Percentiles rank a stretch among this genome's conserved stretches.
Evolutionary conservation across 2,888 invertebrate genomes (phyloP).

Genomic region (Andricus quercusramuli): DNA sequence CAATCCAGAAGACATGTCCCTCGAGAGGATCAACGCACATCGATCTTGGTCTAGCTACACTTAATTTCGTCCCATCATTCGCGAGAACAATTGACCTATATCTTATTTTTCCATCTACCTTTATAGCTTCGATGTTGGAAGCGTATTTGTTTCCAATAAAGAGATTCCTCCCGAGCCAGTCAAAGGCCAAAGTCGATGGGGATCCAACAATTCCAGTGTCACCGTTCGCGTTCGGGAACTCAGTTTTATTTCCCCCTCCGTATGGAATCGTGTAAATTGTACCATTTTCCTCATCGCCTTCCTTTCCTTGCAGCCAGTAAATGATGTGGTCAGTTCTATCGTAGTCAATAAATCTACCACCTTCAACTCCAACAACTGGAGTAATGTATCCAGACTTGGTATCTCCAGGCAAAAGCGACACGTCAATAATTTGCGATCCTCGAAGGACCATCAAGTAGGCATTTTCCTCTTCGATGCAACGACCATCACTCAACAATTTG

Average conservation of each 20-base stretch:
- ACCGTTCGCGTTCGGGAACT: slow-evolving; percentile 85
- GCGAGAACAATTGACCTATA: slow-evolving; percentile 92
- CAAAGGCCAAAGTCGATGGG: slow-evolving; percentile 94
- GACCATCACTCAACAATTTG: slow-evolving; percentile 83
- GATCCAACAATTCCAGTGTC: slow-evolving; percentile 94
- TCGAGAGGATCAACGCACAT: slow-evolving; percentile 95
- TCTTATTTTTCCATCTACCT: slow-evolving; percentile 90
- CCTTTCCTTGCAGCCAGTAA: slow-evolving; percentile 90
- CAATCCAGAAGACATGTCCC: slow-evolving; percentile 96
- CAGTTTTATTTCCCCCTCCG: slow-evolving; percentile 90
- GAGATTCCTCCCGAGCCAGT: slow-evolving; percentile 97
- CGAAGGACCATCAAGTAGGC: slow-evolving; percentile 94
- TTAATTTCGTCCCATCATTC: slow-evolving; percentile 91
- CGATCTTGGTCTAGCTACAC: slow-evolving; percentile 92
- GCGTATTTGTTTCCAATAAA: slow-evolving; percentile 94
- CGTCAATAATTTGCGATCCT: slow-evolving; percentile 93
- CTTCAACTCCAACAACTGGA: slow-evolving; percentile 92
- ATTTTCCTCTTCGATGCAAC: slow-evolving; percentile 91
- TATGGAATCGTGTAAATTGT: slow-evolving; percentile 92
- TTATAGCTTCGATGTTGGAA: slow-evolving; percentile 93
- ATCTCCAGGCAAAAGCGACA: slow-evolving; percentile 88
- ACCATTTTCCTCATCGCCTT: slow-evolving; percentile 88
- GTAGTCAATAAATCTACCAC: slow-evolving; percentile 94
- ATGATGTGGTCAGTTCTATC: slow-evolving; percentile 91
- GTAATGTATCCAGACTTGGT: slow-evolving; percentile 89